A percentile compares a stretch with the other conserved stretches of the same genome.
Conservation (phyloP, 2,888 invertebrate species). For the Beris chalybata region DNA sequence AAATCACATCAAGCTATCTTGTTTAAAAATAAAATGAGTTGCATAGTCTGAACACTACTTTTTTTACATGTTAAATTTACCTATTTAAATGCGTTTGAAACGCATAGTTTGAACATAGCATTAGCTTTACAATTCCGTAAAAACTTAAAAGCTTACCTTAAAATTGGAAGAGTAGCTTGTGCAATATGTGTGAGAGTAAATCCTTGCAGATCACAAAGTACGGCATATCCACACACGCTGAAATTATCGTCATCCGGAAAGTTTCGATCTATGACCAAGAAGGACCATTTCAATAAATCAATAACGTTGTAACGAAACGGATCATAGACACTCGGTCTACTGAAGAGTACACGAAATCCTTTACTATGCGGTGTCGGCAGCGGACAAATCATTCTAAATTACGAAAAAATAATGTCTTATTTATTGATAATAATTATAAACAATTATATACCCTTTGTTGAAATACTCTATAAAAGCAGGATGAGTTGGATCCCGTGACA, state of each 20-base stretch:
- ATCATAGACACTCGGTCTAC: slow-evolving; percentile 55
- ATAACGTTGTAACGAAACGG: slow-evolving; percentile 51
- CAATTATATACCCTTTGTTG: slow-evolving; percentile 57
- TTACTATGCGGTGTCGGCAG: slow-evolving; percentile 52
- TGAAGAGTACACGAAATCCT: slow-evolving; percentile 51
- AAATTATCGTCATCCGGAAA: slow-evolving; percentile 60
- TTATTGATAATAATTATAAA: too few species aligned
- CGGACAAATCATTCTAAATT: slow-evolving; percentile 54
- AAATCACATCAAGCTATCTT: too few species aligned
- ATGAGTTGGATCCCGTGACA: slow-evolving; percentile 51
- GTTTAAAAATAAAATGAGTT: too few species aligned
- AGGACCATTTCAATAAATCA: slow-evolving; percentile 47
- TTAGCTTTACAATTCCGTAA: too few species aligned
- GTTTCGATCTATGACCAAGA: slow-evolving; percentile 53
- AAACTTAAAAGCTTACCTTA: slow-evolving; percentile 56
- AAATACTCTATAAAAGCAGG: slow-evolving; percentile 43
- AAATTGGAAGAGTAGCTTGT: slow-evolving; percentile 58
- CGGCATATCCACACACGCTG: slow-evolving; percentile 55
- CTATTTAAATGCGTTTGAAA: too few species aligned
- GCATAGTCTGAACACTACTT: too few species aligned
- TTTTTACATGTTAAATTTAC: too few species aligned
- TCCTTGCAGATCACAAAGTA: slow-evolving; percentile 59
- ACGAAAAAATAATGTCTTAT: neutral
- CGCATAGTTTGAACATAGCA: too few species aligned
- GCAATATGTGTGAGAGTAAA: slow-evolving; percentile 59